Conservation (phyloP, 53 echinoderm and acorn worm species). For the Paelopatides confundens region DNA sequence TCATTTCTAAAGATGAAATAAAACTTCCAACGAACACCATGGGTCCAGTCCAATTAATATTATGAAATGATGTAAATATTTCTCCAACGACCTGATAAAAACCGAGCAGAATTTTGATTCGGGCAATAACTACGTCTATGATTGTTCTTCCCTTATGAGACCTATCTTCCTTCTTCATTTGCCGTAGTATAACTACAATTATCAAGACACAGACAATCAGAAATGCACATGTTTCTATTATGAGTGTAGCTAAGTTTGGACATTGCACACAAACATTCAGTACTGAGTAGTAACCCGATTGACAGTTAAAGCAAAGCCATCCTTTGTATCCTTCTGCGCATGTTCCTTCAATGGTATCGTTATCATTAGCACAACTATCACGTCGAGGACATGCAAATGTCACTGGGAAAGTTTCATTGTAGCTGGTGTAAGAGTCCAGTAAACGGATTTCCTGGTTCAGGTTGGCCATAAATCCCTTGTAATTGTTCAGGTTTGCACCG, state of each 20-base stretch:
- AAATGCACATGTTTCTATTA: background rate
- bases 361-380: constrained; percentile 14
- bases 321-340: constrained; percentile 16
- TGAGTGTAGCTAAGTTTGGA: background rate
- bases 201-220: background rate
- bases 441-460: background rate
- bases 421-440: background rate
- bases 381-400: background rate
- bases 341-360: background rate
- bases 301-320: constrained; percentile 32
- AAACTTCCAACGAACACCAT: background rate
- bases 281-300: background rate
- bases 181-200: background rate
- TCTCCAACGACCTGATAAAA: constrained; percentile 46
- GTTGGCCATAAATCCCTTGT: background rate
- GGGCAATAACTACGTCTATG: background rate
- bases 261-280: background rate
- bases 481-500: background rate
- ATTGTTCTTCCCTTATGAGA: background rate
- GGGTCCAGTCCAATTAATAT: background rate
- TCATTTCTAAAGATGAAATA: background rate
- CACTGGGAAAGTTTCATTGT: background rate
- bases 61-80: constrained; percentile 7
- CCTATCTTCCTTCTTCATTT: background rate
- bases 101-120: constrained; percentile 26